Base-by-base conservation (phyloP, 2,888 invertebrate genomes). In the Cryptus viduatorius region DNA sequence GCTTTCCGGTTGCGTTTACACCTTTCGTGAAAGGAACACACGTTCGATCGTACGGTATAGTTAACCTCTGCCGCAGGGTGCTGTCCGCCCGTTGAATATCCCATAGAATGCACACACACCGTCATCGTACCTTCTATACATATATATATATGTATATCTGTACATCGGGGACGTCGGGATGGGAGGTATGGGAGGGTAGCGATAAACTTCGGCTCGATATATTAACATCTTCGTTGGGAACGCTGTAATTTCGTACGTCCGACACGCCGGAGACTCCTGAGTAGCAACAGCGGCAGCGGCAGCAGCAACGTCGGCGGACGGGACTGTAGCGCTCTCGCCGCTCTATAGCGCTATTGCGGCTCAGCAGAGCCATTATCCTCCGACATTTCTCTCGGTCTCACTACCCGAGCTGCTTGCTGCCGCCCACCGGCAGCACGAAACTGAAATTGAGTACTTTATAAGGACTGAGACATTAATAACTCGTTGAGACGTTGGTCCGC, bases 401-500 rank as follows among this genome's bases (percentile, higher is more conserved):
- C 65, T 37, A 37, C 16, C 56, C 5, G 29, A 50, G 53, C 44
- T 44, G 16, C 29, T n/a, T 44, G 48, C 5, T 44, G 48, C 5
- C 37, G 46, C 50, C 61, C 72, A 44, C 29, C 46, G 79, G 82
- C 84, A 81, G 87, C 85, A 86, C 87, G 87, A 89, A 90, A 89
- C 89, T 89, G 88, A 90, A 91, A 91, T 91, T 90, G 90, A 90
- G 90, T 88, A 88, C 89, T 90, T 91, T 89, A 89, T 90, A 90
- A 91, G 89, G 89, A 90, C 90, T 87, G 72, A 81, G 87, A 89
- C 88, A 89, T 91, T 90, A 90, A 91, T 91, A 91, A 91, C 89
- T 89, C 88, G 83, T 83, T 79, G 83, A 83, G 83, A 83, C 79
- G 76, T 69, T 37, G 71, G 59, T 76, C 75, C 65, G 64, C 19